phyloP scores from a whole-genome alignment of 2,113 vertebrate species.

The Rutilus rutilus region DNA sequence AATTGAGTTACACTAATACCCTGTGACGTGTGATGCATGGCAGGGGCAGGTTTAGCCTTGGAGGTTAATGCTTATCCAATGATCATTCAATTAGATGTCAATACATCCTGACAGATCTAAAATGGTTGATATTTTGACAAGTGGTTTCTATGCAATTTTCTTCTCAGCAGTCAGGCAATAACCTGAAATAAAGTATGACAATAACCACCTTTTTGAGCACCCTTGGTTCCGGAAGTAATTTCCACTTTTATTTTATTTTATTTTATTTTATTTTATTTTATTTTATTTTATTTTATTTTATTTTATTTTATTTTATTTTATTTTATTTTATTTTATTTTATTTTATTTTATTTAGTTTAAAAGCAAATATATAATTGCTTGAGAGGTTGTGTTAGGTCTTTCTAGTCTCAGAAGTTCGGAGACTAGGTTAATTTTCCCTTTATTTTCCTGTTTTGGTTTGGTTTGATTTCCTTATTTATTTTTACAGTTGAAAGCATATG shows the following conservation, averaged over 20 bases:
- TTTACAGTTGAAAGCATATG: too few species aligned
- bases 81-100: constrained; percentile 31
- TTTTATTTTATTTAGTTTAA: background rate
- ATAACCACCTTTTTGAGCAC: background rate
- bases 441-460: background rate
- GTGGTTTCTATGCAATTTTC: background rate
- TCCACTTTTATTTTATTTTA: background rate
- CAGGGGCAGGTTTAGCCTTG: background rate
- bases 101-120: constrained; percentile 9
- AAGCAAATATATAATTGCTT: too few species aligned
- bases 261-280: background rate
- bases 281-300: too few species aligned
- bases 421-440: background rate
- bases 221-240: background rate
- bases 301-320: background rate
- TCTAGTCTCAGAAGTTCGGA: too few species aligned
- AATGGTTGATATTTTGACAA: constrained; percentile 11
- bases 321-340: background rate
- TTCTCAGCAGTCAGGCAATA: background rate
- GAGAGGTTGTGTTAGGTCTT: too few species aligned
- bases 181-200: background rate
- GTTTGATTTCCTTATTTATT: background rate
- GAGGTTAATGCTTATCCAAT: constrained; percentile 38
- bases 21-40: constrained; percentile 36
- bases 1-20: constrained; percentile 20